Percentiles rank a stretch among this genome's conserved stretches.
Conservation (phyloP, 2,888 invertebrate genomes). For the Eugnorisma glareosa region DNA sequence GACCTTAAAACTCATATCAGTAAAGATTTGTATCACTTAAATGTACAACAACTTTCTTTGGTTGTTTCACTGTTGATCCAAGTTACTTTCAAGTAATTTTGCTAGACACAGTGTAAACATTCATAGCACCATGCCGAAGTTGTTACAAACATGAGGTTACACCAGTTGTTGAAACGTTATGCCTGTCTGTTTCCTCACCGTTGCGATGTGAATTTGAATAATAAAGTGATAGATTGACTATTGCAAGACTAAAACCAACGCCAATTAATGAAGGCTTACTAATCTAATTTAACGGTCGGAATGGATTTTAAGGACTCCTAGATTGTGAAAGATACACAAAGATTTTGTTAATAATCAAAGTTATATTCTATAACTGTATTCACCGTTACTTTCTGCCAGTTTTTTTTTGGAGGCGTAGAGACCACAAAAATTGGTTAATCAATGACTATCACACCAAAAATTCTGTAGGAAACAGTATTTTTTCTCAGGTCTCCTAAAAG, state of each 20-base stretch:
- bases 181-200: slow-evolving; percentile 43
- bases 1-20: no score
- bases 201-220: slow-evolving; percentile 57
- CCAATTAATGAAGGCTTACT: slow-evolving; percentile 4
- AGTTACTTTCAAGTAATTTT: neutral
- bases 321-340: neutral
- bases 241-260: slow-evolving; percentile 23
- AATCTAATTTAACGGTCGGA: slow-evolving; percentile 7
- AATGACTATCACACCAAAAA: neutral
- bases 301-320: no score
- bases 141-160: slow-evolving; percentile 56
- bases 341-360: neutral
- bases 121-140: slow-evolving; percentile 38
- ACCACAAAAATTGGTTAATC: neutral
- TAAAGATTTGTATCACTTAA: neutral
- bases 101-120: slow-evolving; percentile 14
- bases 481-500: slow-evolving; percentile 37
- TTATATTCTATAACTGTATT: neutral
- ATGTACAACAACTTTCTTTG: neutral
- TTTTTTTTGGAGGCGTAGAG: no score
- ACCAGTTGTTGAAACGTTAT: slow-evolving; percentile 51
- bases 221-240: slow-evolving; percentile 39
- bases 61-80: slow-evolving; percentile 14
- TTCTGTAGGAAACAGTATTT: slow-evolving; percentile 8
- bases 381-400: neutral